Base-by-base conservation (phyloP, 1,140 invertebrate genomes). In the Apis florea region DNA sequence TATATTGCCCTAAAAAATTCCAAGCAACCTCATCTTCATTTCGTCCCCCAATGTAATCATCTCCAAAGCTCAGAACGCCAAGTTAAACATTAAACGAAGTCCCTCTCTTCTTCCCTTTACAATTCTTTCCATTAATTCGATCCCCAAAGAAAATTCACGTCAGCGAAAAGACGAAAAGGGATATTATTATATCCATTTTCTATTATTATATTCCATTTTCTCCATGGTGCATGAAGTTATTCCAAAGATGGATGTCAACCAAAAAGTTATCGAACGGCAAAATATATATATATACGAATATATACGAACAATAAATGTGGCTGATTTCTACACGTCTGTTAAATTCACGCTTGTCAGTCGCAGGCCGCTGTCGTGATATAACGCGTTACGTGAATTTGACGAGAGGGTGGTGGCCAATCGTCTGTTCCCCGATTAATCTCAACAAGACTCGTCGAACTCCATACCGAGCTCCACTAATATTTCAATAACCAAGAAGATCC, bases 291-390 rank as follows among this genome's bases (percentile, higher is more conserved):
- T 76, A 61, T 75, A 84, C 89, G 90, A 90, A 92, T 90, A 90
- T 76, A 61, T 79, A 84, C 88, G 91, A 90, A 92, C 90, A 90
- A 92, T 92, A 88, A 84, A 83, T 77, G 88, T 82, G 78, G 89
- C 89, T 90, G 90, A 91, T 90, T 92, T 85, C 89, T 90, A 88
- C 77, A 83, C 84, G 90, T 89, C 91, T 73, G 88, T 91, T 91
- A 91, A 92, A 93, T 90, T 91, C 82, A 82, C 88, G 85, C 90
- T 84, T 93, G 93, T 93, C 93, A 93, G 87, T 83, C 70, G 75
- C 93, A 93, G 88, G 49, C 89, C 51, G 69, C 56, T 61, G 61
- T 74, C 90, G 86, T 93, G 92, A 93, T 89, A 89, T 93, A 93
- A 93, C 91, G 74, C 77, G 88, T 93, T 93, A 93, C 91, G 89